These are phyloP conservation scores for Petromus typicus DNA, from an alignment of 2,113 vertebrate species.

Conservation along the genomic window DNA sequence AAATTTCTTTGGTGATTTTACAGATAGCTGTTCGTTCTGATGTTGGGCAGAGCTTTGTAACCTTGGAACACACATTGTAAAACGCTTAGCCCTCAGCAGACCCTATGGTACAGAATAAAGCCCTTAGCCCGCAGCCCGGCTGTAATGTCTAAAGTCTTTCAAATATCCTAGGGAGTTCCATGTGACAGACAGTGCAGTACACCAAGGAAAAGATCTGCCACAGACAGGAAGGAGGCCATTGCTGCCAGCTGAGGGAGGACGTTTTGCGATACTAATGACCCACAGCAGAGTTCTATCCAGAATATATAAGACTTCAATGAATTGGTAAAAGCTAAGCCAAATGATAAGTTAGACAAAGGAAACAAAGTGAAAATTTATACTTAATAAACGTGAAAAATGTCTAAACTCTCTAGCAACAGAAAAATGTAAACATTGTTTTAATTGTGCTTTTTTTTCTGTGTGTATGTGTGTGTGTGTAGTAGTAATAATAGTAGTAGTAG, in stretches of 20 bases:
- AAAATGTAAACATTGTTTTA: neutral
- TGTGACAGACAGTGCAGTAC: neutral
- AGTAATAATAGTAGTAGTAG: too few relatives aligned
- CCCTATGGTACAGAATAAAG: neutral
- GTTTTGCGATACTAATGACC: neutral
- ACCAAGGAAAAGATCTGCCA: neutral
- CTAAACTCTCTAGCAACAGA: neutral
- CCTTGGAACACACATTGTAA: neutral
- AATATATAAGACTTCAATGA: neutral
- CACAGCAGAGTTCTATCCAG: neutral
- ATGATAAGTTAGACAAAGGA: neutral
- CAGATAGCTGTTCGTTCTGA: neutral
- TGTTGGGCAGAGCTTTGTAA: neutral
- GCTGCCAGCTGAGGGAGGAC: neutral
- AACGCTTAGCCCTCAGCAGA: neutral
- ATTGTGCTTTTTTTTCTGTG: neutral
- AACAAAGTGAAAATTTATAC: slow-evolving; percentile 3
- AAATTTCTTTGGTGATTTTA: slow-evolving; percentile 20
- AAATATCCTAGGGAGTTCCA: neutral
- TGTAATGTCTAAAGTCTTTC: neutral
- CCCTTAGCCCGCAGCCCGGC: neutral
- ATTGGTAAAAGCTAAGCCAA: neutral
- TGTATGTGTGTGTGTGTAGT: too few relatives aligned
- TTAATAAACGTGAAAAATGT: neutral
- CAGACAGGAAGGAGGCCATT: neutral